Conservation (phyloP, 2,888 invertebrate species). For the Drosophila recens region DNA sequence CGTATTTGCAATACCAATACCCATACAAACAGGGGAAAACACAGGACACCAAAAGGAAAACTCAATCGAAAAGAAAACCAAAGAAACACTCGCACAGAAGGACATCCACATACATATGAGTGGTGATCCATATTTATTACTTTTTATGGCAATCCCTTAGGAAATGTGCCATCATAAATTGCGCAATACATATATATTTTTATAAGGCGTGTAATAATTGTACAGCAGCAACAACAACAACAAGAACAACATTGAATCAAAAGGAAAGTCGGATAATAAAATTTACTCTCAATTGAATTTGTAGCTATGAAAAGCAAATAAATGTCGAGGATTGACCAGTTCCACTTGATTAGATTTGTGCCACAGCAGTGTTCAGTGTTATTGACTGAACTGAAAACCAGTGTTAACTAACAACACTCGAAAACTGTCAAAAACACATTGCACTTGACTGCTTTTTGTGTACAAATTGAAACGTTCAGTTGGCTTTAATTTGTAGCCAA, state of each 20-base stretch:
- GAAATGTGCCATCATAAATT: slow-evolving; percentile 66
- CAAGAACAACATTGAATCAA: slow-evolving; percentile 15
- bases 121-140: slow-evolving; percentile 60
- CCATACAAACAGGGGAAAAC: slow-evolving; percentile 6
- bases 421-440: slow-evolving; percentile 44
- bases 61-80: slow-evolving; percentile 17
- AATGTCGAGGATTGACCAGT: slow-evolving; percentile 41
- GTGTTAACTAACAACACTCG: slow-evolving; percentile 32
- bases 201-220: slow-evolving; percentile 62
- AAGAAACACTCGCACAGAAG: slow-evolving; percentile 4
- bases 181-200: slow-evolving; percentile 53
- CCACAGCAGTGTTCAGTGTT: slow-evolving; percentile 1
- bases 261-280: slow-evolving; percentile 54
- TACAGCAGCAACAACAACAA: slow-evolving; percentile 19
- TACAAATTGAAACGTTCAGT: slow-evolving; percentile 49
- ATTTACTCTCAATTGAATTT: slow-evolving; percentile 71
- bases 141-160: slow-evolving; percentile 56
- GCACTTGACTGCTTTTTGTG: slow-evolving; percentile 41
- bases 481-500: slow-evolving; percentile 44
- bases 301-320: slow-evolving; percentile 63
- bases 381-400: slow-evolving; percentile 14
- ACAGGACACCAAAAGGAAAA: slow-evolving; percentile 1
- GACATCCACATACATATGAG: slow-evolving; percentile 1
- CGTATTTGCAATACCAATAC: slow-evolving; percentile 52
- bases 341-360: slow-evolving; percentile 74